Evolutionary conservation across 2,888 invertebrate genomes (phyloP).

Genomic region (Xanthia icteritia): DNA sequence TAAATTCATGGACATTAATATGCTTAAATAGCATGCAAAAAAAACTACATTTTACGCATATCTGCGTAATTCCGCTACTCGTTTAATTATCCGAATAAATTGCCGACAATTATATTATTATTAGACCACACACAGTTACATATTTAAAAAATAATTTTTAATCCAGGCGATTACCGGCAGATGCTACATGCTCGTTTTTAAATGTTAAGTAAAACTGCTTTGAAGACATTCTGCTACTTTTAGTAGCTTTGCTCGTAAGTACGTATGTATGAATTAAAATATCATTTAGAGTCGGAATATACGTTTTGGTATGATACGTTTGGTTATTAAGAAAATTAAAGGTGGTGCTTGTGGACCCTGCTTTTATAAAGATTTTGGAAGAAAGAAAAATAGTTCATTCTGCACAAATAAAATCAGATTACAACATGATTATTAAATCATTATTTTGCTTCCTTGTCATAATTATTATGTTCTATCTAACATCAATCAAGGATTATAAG

Average conservation of each 20-base stretch:
- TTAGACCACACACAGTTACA: constrained; percentile 73
- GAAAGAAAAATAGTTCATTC: background rate
- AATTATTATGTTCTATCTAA: background rate
- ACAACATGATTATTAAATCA: too few relatives aligned
- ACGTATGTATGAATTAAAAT: constrained; percentile 42
- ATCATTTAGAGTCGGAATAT: constrained; percentile 23
- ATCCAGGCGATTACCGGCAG: constrained; percentile 71
- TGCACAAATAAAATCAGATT: background rate
- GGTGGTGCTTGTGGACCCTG: background rate
- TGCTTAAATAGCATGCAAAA: constrained; percentile 25
- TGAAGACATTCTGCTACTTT: constrained; percentile 68
- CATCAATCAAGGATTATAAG: background rate
- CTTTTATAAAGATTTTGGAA: background rate
- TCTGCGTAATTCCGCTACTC: constrained; percentile 38
- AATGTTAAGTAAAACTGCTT: constrained; percentile 71
- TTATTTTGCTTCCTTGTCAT: background rate
- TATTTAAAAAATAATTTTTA: constrained; percentile 69
- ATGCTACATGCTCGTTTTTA: constrained; percentile 69
- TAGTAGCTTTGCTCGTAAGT: constrained; percentile 25
- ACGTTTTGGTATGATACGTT: background rate
- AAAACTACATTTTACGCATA: constrained; percentile 32
- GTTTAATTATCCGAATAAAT: constrained; percentile 58
- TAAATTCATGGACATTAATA: constrained; percentile 34
- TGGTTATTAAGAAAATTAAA: background rate
- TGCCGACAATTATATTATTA: constrained; percentile 54